A percentile compares a stretch with the other conserved stretches of the same genome.
phyloP scores from a whole-genome alignment of 2,888 invertebrate genomes.

The Salticus scenicus region DNA sequence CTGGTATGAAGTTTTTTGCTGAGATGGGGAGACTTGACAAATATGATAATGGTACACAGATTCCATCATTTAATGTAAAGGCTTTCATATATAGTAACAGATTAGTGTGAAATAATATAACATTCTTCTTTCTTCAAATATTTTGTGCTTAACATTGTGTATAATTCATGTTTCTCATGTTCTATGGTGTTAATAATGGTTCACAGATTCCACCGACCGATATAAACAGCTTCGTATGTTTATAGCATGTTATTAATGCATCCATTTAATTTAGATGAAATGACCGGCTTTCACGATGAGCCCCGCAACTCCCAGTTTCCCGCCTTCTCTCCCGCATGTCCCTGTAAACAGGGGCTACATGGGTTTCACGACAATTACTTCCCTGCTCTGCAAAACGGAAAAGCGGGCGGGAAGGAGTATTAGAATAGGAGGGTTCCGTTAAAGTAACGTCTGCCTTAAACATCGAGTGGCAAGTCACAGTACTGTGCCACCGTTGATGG shows the following conservation, averaged over 20 bases:
- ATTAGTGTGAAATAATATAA: no score
- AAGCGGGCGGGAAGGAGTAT: neutral
- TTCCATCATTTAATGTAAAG: no score
- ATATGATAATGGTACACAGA: no score
- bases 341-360: neutral
- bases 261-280: neutral
- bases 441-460: neutral
- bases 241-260: conserved; percentile 12
- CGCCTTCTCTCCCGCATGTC: neutral
- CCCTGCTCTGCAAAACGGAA: neutral
- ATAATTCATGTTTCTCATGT: no score
- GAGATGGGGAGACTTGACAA: no score
- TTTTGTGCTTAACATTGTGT: no score
- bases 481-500: no score
- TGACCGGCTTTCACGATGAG: neutral
- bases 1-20: no score
- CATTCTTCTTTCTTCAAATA: no score
- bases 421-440: neutral
- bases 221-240: neutral
- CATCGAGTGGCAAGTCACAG: neutral
- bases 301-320: neutral
- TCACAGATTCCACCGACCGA: no score
- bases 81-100: no score
- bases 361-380: conserved; percentile 13
- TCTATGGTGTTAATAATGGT: no score